Evolutionary conservation across 1,140 invertebrate species (phyloP), one percentile per base, ranked within the genome.

Genomic region (Leptopilina clavipes): DNA sequence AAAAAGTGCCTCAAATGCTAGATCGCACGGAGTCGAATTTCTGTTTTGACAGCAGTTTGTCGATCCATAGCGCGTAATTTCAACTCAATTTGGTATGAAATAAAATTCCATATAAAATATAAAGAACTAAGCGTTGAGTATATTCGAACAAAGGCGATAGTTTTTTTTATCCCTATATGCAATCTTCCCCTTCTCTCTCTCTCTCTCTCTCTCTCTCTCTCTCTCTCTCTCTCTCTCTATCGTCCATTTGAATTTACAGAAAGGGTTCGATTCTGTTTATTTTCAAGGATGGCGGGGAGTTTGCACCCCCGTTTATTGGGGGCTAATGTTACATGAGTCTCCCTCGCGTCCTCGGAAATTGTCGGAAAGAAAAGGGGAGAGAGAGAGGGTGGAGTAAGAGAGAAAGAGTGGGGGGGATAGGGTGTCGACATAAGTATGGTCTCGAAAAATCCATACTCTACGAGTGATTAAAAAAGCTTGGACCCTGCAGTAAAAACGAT

Each of bases 21-120:
- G 72, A 74, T 72, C 76, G 73, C 52, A 71, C 1, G 73, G 82
- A 80, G 78, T 90, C 88, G 85, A 78, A 84, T 90, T 90, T 86
- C 87, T 90, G 86, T 90, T 90, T 89, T 90, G 89, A 90, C 88
- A 89, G 87, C 84, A 81, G 83, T 74, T 77, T 80, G 84, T 59
- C 84, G 87, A 89, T 86, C 85, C 87, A 86, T 86, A 79, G 77
- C 76, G 77, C 73, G 37, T 40, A 72, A 74, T 77, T 72, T 74
- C 76, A 43, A 9, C 70, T 45, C 45, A 25, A 73, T 74, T 74
- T 37, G 59, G 12, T 31, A 31, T 31, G 59, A 65, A 65, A 65
- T 65, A 65, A 65, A 65, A 65, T 65, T 65, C 73, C 71, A 73
- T 52, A 37, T 40, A 3, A 31, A 3, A 31, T 44, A 52, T 52